Conservation (phyloP, 1,140 invertebrate genomes). For the Brachionus rotundiformis region DNA sequence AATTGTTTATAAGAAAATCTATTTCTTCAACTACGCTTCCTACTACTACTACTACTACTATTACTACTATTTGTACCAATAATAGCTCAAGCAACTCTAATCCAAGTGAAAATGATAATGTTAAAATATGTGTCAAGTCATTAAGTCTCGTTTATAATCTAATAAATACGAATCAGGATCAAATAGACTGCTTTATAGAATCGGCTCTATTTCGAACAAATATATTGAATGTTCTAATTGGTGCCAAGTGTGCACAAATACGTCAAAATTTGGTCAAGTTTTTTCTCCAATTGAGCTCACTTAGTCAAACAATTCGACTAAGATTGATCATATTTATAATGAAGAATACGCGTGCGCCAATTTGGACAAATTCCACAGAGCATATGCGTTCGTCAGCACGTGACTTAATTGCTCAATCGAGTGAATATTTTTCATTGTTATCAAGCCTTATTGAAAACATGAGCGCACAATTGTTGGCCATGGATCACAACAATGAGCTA, state of each 20-base stretch:
- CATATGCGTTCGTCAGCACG: slow-evolving; percentile 64
- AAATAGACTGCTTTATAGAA: background rate
- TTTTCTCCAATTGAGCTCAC: background rate
- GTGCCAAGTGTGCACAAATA: background rate
- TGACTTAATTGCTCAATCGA: slow-evolving; percentile 63
- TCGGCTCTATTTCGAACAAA: background rate
- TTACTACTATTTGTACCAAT: no score
- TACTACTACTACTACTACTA: no score
- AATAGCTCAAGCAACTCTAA: no score
- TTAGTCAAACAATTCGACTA: background rate
- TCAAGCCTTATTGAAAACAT: slow-evolving; percentile 62
- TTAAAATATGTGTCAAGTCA: slow-evolving; percentile 3
- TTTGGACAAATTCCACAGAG: slow-evolving; percentile 66
- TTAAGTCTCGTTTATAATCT: background rate
- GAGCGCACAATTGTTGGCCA: background rate
- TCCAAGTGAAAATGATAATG: background rate
- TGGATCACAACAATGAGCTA: slow-evolving; percentile 54
- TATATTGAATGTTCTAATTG: slow-evolving; percentile 40
- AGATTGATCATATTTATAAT: slow-evolving; percentile 54
- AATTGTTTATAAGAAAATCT: slow-evolving; percentile 28
- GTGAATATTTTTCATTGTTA: slow-evolving; percentile 67
- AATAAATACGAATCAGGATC: background rate
- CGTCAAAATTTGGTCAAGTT: slow-evolving; percentile 14
- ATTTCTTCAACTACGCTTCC: no score
- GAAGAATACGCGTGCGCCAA: slow-evolving; percentile 67